A percentile compares a stretch with the other conserved stretches of the same genome.
Conservation (phyloP, 64 coral and sea anemone genomes). For the Pocillopora verrucosa region DNA sequence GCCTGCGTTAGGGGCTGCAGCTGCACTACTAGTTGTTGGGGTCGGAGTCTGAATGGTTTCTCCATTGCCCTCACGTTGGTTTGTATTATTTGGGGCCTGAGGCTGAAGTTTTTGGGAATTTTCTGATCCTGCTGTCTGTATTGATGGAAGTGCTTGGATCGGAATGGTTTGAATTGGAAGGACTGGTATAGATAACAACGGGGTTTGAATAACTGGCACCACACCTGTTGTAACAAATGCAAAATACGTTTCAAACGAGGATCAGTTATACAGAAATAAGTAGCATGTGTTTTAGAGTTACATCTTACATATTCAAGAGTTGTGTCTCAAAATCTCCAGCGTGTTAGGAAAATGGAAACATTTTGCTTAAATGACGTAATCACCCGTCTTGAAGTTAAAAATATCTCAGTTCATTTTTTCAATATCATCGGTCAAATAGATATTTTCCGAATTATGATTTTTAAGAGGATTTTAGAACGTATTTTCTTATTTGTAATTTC, state of each 20-base stretch:
- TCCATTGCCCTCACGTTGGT: background rate
- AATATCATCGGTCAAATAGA: background rate
- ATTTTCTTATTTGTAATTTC: no score
- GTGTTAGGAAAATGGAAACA: no score
- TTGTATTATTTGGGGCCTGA: background rate
- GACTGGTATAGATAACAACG: slow-evolving; percentile 4
- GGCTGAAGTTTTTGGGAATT: background rate
- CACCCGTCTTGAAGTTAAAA: background rate
- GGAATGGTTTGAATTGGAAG: slow-evolving; percentile 32
- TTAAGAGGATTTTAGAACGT: no score
- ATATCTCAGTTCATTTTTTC: background rate
- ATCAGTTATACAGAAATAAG: no score
- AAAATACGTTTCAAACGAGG: background rate
- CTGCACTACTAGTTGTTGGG: background rate
- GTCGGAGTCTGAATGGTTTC: background rate
- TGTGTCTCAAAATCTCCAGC: no score
- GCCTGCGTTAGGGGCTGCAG: background rate
- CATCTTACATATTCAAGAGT: no score
- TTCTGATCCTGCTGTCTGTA: background rate
- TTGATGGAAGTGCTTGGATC: background rate
- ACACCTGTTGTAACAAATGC: background rate
- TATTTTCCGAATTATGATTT: no score
- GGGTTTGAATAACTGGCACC: background rate
- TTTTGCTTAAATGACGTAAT: no score
- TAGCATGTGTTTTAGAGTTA: no score